Base-by-base conservation (phyloP, 2,797 vertebrate species). In the Intellagama lesueurii region DNA sequence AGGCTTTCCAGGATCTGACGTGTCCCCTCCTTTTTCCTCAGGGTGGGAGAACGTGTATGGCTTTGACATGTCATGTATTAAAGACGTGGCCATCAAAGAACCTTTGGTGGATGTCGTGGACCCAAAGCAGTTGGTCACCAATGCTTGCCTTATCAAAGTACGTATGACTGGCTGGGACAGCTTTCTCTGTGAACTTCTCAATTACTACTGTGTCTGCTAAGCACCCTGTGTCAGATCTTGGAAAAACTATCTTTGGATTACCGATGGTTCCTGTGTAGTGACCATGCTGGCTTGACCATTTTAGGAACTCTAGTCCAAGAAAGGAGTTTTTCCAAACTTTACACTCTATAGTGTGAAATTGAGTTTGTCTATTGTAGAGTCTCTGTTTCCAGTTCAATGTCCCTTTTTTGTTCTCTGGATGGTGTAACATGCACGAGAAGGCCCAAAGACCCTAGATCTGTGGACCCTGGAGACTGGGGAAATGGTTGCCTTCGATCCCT, bases 1-100 rank as follows among this genome's bases (percentile, higher is more conserved):
- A 79, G 24, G 28, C 3, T 28, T 84, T 84, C 17, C 35, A 79
- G 17, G 75, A n/a, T 40, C 93, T 95, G 40, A 91, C 4, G 3
- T 9, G 56, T 8, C 69, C 24, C 0, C 76, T 14, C 24, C 12
- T 70, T 44, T 86, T 86, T 1, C 83, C 73, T 81, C 91, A 99
- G 98, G 98, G 98, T 99, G 98, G 98, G 98, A 99, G 97, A 99
- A 98, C 0, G 98, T 99, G 4, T 99, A 99, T 0, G 98, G 98
- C 0, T 99, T 99, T 6, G 98, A 99, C 82, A 99, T 99, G 98
- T 98, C 98, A 0, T 99, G 98, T 92, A 99, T 99, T 92, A 98
- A 98, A 93, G 98, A 99, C 7, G 98, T 99, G 92, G 98, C 98
- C 2, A 99, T 99, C 78, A 99, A 99, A 92, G 98, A 99, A 69